phyloP scores from a whole-genome alignment of 2,797 vertebrate genomes.

The Acanthurus leucopareius region DNA sequence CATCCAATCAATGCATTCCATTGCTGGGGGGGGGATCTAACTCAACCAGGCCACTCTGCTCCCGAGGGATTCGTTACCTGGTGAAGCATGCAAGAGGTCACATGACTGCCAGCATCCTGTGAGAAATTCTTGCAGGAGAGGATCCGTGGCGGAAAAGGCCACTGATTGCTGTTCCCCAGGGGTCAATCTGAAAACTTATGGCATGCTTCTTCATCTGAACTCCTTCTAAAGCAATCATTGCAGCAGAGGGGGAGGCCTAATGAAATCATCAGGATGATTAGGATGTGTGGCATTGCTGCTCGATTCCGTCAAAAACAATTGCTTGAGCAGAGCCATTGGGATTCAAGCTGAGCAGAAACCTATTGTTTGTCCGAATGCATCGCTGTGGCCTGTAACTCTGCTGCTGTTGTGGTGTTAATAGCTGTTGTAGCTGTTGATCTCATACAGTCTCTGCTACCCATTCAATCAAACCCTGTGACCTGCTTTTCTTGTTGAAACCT shows the following conservation, averaged over 20 bases:
- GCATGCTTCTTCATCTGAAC: slow-evolving; percentile 48
- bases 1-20: slow-evolving; percentile 71
- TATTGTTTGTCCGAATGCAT: slow-evolving; percentile 47
- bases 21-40: slow-evolving; percentile 48
- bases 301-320: slow-evolving; percentile 65
- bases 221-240: slow-evolving; percentile 63
- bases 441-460: slow-evolving; percentile 35
- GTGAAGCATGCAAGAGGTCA: slow-evolving; percentile 62
- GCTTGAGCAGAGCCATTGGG: slow-evolving; percentile 45
- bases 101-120: slow-evolving; percentile 47
- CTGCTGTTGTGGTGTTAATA: slow-evolving; percentile 49
- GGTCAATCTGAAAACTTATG: slow-evolving; percentile 56
- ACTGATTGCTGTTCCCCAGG: slow-evolving; percentile 56
- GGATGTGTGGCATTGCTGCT: slow-evolving; percentile 43
- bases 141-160: slow-evolving; percentile 15
- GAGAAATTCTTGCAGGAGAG: slow-evolving; percentile 42
- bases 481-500: slow-evolving; percentile 46
- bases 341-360: slow-evolving; percentile 56
- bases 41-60: slow-evolving; percentile 40
- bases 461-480: slow-evolving; percentile 58
- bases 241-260: slow-evolving; percentile 46
- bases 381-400: slow-evolving; percentile 29
- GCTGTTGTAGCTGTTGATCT: slow-evolving; percentile 43
- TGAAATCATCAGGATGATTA: slow-evolving; percentile 73
- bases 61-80: slow-evolving; percentile 74